Evolutionary conservation across 2,888 invertebrate species (phyloP).

Genomic region (Periphyllus acericola): DNA sequence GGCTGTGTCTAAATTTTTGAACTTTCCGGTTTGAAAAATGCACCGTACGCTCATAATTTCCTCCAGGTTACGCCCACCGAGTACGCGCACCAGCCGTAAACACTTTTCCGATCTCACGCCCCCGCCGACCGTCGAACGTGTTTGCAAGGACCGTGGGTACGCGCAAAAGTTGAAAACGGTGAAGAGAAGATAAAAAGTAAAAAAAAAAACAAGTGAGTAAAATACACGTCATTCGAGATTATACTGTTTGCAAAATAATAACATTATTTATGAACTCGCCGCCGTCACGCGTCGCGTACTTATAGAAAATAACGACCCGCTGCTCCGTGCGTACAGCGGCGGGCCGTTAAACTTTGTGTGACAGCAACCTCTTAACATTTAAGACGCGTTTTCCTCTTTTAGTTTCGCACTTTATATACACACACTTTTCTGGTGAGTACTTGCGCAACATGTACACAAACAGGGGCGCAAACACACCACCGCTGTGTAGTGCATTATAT

Average conservation of each 20-base stretch:
- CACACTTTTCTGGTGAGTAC: slow-evolving; percentile 15
- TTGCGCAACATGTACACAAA: background rate
- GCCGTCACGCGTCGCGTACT: background rate
- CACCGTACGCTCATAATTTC: no score
- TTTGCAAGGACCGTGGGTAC: background rate
- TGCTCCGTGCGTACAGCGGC: background rate
- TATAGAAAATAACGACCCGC: slow-evolving; percentile 42
- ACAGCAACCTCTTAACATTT: slow-evolving; percentile 56
- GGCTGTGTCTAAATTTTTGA: no score
- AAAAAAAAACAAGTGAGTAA: slow-evolving; percentile 22
- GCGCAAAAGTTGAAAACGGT: background rate
- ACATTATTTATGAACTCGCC: slow-evolving; percentile 48
- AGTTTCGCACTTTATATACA: slow-evolving; percentile 18
- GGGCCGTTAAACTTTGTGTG: slow-evolving; percentile 45
- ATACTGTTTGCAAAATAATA: slow-evolving; percentile 52
- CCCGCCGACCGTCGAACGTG: no score
- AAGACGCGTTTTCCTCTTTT: slow-evolving; percentile 45
- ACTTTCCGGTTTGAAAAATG: no score
- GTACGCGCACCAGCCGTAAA: no score
- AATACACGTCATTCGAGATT: slow-evolving; percentile 27
- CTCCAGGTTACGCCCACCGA: no score
- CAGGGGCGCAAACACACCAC: background rate
- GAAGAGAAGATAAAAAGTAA: background rate
- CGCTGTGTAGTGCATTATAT: background rate
- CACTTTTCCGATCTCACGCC: no score